Percentiles rank a stretch among this genome's conserved stretches.
Evolutionary conservation across 2,888 invertebrate species (phyloP).

Genomic region (Calameuta idolon): DNA sequence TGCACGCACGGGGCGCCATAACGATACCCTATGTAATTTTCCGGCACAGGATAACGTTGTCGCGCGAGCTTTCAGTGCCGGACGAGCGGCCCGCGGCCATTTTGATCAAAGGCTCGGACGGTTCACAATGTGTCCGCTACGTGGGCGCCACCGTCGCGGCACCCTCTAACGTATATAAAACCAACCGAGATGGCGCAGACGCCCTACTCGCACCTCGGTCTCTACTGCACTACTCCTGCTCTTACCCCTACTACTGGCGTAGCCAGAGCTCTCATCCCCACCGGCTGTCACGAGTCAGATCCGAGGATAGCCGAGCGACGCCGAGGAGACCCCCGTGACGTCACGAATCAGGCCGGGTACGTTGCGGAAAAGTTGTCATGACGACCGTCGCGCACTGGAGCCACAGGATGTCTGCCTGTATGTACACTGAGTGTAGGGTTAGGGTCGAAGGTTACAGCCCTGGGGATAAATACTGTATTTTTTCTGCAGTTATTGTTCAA

Average conservation of each 20-base stretch:
- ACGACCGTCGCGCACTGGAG: slow-evolving; percentile 39
- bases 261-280: background rate
- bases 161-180: background rate
- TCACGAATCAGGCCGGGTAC: slow-evolving; percentile 62
- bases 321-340: slow-evolving; percentile 52
- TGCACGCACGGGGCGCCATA: background rate
- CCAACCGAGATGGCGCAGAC: background rate
- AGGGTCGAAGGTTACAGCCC: background rate
- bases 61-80: background rate
- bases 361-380: slow-evolving; percentile 64
- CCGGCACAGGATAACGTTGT: background rate
- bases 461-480: background rate
- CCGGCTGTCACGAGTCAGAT: background rate
- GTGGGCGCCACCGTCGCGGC: background rate
- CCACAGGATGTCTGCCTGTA: background rate
- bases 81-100: background rate
- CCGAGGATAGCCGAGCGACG: slow-evolving; percentile 29
- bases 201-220: background rate
- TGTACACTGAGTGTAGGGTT: background rate
- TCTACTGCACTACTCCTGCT: background rate
- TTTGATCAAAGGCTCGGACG: background rate
- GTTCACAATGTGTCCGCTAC: background rate
- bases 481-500: background rate
- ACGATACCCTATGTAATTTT: background rate
- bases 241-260: background rate